A percentile compares a stretch with the other conserved stretches of the same genome.
Evolutionary conservation across 2,888 invertebrate genomes (phyloP).

Genomic region (Punctoribates punctum): DNA sequence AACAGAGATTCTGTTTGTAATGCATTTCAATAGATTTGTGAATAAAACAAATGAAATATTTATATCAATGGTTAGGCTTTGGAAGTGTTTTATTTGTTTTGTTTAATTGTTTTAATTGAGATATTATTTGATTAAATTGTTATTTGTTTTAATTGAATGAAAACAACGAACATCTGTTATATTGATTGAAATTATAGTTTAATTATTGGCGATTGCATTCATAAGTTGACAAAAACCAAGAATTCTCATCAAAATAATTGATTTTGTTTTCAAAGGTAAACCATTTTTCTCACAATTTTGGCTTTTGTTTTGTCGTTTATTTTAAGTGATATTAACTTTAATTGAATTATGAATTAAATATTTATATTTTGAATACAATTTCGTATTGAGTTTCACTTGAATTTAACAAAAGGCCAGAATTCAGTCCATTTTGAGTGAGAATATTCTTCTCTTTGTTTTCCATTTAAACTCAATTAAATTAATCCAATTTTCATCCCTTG

Average conservation of each 20-base stretch:
- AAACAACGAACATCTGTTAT: neutral
- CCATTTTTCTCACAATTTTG: neutral
- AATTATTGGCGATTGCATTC: neutral
- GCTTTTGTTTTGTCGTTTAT: too few species aligned
- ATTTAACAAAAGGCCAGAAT: too few species aligned
- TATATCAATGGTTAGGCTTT: neutral
- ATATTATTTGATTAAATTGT: neutral
- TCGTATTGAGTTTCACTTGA: too few species aligned
- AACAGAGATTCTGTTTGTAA: neutral
- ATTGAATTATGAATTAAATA: too few species aligned
- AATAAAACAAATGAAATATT: neutral
- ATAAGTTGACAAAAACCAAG: neutral
- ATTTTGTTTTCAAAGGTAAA: conserved; percentile 3
- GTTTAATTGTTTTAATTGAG: neutral
- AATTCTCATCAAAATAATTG: neutral
- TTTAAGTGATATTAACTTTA: too few species aligned
- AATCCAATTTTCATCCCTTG: too few species aligned
- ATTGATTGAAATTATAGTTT: neutral
- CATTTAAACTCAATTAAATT: too few species aligned
- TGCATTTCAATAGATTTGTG: neutral
- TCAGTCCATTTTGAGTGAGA: too few species aligned
- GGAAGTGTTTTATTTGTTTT: neutral
- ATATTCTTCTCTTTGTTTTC: too few species aligned
- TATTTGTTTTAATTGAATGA: neutral
- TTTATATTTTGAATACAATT: too few species aligned